Conservation (phyloP, 2,113 vertebrate species). For the Sapajus apella region DNA sequence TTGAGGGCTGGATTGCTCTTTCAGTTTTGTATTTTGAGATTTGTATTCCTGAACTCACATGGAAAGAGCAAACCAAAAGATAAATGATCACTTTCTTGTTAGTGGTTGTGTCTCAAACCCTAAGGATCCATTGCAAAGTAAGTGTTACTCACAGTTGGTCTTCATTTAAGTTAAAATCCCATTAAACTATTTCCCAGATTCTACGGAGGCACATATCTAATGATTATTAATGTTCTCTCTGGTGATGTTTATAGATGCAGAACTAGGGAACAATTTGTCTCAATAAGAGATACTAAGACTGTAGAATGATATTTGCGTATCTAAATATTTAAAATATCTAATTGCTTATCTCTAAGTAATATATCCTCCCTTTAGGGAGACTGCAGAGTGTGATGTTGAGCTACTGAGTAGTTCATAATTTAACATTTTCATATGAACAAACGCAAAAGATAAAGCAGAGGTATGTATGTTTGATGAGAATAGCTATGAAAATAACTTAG, state of each 20-base stretch:
- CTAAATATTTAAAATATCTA: slow-evolving; percentile 69
- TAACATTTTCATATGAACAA: slow-evolving; percentile 31
- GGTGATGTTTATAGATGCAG: slow-evolving; percentile 59
- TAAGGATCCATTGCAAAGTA: slow-evolving; percentile 24
- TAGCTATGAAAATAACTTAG: background rate
- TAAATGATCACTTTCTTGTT: slow-evolving; percentile 43
- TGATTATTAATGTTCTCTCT: slow-evolving; percentile 58
- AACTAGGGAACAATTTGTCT: slow-evolving; percentile 64
- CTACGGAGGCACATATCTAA: slow-evolving; percentile 52
- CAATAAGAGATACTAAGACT: slow-evolving; percentile 57
- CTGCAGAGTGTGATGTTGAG: background rate
- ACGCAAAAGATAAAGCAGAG: background rate
- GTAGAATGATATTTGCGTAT: slow-evolving; percentile 33
- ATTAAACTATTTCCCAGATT: slow-evolving; percentile 48
- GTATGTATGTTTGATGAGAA: background rate
- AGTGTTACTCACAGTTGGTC: background rate
- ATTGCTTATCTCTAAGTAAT: slow-evolving; percentile 40
- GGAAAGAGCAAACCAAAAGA: background rate
- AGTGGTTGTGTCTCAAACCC: background rate
- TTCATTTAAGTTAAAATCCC: slow-evolving; percentile 62
- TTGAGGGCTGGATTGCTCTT: background rate
- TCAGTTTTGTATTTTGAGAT: background rate
- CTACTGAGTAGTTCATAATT: background rate
- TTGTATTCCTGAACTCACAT: background rate
- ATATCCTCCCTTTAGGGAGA: background rate